Percentiles rank a stretch among this genome's conserved stretches.
These are phyloP conservation scores for Trematomus bernacchii DNA, from an alignment of 2,797 vertebrate species.

Conservation along the genomic window DNA sequence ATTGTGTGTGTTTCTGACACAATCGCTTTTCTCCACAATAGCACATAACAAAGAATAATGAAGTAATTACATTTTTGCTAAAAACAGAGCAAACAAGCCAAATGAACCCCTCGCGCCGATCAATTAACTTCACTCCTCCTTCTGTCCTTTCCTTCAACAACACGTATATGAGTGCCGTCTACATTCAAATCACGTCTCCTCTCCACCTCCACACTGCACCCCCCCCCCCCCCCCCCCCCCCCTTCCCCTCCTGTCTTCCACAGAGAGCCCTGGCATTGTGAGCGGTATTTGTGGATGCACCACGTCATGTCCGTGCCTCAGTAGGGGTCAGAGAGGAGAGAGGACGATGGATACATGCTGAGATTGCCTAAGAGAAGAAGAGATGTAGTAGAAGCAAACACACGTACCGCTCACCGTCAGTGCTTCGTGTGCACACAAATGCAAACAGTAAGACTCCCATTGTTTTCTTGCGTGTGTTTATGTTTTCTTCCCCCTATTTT, in stretches of 20 bases:
- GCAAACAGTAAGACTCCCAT: slow-evolving; percentile 26
- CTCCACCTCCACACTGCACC: slow-evolving; percentile 55
- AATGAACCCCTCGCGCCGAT: slow-evolving; percentile 33
- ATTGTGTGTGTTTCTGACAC: slow-evolving; percentile 16
- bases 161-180: slow-evolving; percentile 33
- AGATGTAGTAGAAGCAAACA: slow-evolving; percentile 35
- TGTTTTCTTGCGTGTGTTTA: neutral
- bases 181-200: slow-evolving; percentile 72
- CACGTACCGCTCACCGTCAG: slow-evolving; percentile 20
- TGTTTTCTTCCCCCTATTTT: neutral
- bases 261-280: slow-evolving; percentile 44
- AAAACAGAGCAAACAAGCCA: slow-evolving; percentile 55
- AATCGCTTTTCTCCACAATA: slow-evolving; percentile 37
- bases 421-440: slow-evolving; percentile 9
- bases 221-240: slow-evolving; percentile 70
- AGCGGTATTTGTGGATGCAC: slow-evolving; percentile 63
- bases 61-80: slow-evolving; percentile 56
- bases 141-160: slow-evolving; percentile 39
- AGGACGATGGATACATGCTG: slow-evolving; percentile 55
- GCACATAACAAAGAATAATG: slow-evolving; percentile 40
- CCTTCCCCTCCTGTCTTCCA: slow-evolving; percentile 55
- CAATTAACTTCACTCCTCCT: slow-evolving; percentile 59
- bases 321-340: slow-evolving; percentile 66
- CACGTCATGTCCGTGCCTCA: slow-evolving; percentile 45
- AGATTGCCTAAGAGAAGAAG: slow-evolving; percentile 56